Evolutionary conservation across 2,888 invertebrate species (phyloP), one percentile per base, ranked within the genome.

Genomic region (Linnaemya tessellans): DNA sequence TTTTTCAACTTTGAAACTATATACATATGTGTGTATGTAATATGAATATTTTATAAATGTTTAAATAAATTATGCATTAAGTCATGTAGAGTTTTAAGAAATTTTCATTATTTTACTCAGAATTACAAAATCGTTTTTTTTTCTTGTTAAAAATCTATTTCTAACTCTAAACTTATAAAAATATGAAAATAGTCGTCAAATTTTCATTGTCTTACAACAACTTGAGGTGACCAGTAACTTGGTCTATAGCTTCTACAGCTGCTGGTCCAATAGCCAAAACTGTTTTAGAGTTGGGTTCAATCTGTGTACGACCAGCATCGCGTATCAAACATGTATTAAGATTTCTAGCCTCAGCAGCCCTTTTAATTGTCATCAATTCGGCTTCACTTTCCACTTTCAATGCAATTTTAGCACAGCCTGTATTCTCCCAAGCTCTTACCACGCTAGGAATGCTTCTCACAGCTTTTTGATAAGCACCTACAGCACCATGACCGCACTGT

Each of bases 241-340:
- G 93, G 91, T 98, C 96, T 88, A 98, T 94, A 60, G 95, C 91
- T 88, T 94, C 94, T 88, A 95, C 95, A 54, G 96, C 95, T 4
- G 97, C 98, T 65, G 98, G 99, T n/a, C 99, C 99, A 74, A 99
- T 94, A 1, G 97, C 98, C 78, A 98, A 93, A 1, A 98, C 98
- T 80, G 99, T 99, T 89, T 95, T 94, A 11, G 97, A 96, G 87
- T 98, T 98, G 0, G 96, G 95, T 64, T 96, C 96, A 86, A 99
- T 96, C 93, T 99, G 98, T 8, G 98, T 99, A 88, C 97, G 95
- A 1, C 99, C 99, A 5, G 98, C 98, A 93, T 99, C 98, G 87
- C 95, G 94, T 84, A 99, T 96, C 38, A 97, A 91, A 84, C 96
- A 95, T 13, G 96, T 95, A 49, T 96, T 93, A 0, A 98, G 93